phyloP scores from a whole-genome alignment of 2,113 vertebrate species.

The Channa argus region DNA sequence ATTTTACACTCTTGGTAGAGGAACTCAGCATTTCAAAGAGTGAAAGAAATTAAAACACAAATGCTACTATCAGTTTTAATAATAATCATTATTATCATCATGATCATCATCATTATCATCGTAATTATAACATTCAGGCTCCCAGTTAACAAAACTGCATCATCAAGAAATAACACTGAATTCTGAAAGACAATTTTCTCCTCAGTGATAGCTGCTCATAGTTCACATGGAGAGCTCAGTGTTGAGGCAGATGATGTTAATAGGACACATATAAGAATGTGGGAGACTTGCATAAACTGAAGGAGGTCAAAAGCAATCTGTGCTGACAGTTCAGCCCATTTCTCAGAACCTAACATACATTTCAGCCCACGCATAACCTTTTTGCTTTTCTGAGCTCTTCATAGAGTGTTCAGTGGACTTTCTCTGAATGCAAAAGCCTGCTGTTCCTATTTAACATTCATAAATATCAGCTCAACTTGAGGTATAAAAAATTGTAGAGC shows the following conservation, averaged over 20 bases:
- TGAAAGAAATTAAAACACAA: slow-evolving; percentile 33
- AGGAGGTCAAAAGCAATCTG: slow-evolving; percentile 57
- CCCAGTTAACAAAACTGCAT: slow-evolving; percentile 30
- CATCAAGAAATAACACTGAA: slow-evolving; percentile 26
- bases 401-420: slow-evolving; percentile 29
- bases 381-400: slow-evolving; percentile 29
- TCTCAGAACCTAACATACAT: slow-evolving; percentile 57
- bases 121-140: slow-evolving; percentile 43
- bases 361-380: slow-evolving; percentile 69
- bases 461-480: slow-evolving; percentile 34
- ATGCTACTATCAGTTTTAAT: slow-evolving; percentile 32
- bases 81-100: slow-evolving; percentile 14
- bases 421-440: slow-evolving; percentile 36
- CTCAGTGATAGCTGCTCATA: slow-evolving; percentile 16
- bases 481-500: slow-evolving; percentile 13
- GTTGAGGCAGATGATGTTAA: slow-evolving; percentile 31
- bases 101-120: slow-evolving; percentile 28
- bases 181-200: slow-evolving; percentile 25
- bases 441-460: slow-evolving; percentile 42
- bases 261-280: slow-evolving; percentile 38
- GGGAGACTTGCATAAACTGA: slow-evolving; percentile 49
- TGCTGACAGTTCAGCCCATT: slow-evolving; percentile 69
- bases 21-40: slow-evolving; percentile 32
- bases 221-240: slow-evolving; percentile 20
- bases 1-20: slow-evolving; percentile 11